phyloP scores from a whole-genome alignment of 2,888 invertebrate species.

The Autographa pulchrina region DNA sequence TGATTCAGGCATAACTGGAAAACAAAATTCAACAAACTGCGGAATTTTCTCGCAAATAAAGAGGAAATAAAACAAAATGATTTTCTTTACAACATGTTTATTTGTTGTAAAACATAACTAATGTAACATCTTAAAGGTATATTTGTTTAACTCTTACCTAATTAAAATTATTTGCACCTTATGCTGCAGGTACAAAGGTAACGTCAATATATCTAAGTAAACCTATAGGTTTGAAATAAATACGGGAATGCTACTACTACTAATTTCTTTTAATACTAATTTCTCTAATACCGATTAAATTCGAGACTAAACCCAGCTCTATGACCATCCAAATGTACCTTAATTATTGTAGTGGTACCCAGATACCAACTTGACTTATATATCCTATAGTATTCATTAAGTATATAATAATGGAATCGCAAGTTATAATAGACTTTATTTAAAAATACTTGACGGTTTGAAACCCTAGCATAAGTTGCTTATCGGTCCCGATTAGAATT shows the following conservation, averaged over 20 bases:
- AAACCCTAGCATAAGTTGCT: background rate
- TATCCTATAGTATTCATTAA: too few species aligned
- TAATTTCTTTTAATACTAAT: too few species aligned
- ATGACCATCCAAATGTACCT: background rate
- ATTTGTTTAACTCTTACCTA: constrained; percentile 7
- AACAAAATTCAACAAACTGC: background rate
- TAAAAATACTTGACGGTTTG: background rate
- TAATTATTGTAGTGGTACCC: background rate
- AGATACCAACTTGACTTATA: background rate
- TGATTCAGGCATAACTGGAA: background rate
- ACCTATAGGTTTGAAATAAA: too few species aligned
- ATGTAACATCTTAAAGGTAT: background rate
- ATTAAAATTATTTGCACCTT: background rate
- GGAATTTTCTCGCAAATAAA: background rate
- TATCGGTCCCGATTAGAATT: background rate
- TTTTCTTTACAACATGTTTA: constrained; percentile 26
- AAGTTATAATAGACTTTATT: too few species aligned
- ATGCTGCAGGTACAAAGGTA: constrained; percentile 32
- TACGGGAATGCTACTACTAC: too few species aligned
- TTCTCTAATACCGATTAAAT: background rate
- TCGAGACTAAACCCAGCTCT: background rate
- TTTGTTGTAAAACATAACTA: constrained; percentile 13
- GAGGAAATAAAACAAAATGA: constrained; percentile 38
- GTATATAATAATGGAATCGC: too few species aligned
- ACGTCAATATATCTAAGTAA: constrained; percentile 11